These are phyloP conservation scores for Periophthalmodon schlosseri DNA, from an alignment of 2,113 vertebrate genomes.

Conservation along the genomic window DNA sequence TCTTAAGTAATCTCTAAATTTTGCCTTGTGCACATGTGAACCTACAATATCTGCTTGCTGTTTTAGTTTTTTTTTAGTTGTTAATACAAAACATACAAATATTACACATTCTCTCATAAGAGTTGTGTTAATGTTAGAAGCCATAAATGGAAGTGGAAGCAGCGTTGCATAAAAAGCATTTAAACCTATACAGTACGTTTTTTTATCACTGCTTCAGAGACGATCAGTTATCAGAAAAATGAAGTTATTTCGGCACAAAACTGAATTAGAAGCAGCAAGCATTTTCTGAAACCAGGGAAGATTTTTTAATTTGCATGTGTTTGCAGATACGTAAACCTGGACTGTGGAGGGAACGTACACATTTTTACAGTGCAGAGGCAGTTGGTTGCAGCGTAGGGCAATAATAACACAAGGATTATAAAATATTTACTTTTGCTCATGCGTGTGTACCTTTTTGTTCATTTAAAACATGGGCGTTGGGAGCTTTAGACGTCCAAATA, in stretches of 20 bases:
- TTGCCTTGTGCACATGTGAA: background rate
- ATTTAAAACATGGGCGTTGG: background rate
- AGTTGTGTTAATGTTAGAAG: slow-evolving; percentile 32
- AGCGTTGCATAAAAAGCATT: slow-evolving; percentile 19
- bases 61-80: background rate
- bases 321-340: background rate
- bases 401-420: background rate
- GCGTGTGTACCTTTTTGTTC: background rate
- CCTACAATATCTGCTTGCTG: background rate
- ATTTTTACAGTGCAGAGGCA: background rate
- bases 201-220: slow-evolving; percentile 2
- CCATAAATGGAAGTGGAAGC: slow-evolving; percentile 20
- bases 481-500: background rate
- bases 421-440: background rate
- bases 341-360: background rate
- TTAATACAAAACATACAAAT: background rate
- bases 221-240: slow-evolving; percentile 11
- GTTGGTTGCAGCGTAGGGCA: background rate
- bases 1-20: background rate
- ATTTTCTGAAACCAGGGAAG: slow-evolving; percentile 1
- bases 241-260: background rate
- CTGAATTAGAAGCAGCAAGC: background rate
- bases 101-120: slow-evolving; percentile 25
- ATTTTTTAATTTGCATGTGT: slow-evolving; percentile 7
- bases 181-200: slow-evolving; percentile 19